Evolutionary conservation across 2,797 vertebrate species (phyloP).

Genomic region (Caiman crocodilus): DNA sequence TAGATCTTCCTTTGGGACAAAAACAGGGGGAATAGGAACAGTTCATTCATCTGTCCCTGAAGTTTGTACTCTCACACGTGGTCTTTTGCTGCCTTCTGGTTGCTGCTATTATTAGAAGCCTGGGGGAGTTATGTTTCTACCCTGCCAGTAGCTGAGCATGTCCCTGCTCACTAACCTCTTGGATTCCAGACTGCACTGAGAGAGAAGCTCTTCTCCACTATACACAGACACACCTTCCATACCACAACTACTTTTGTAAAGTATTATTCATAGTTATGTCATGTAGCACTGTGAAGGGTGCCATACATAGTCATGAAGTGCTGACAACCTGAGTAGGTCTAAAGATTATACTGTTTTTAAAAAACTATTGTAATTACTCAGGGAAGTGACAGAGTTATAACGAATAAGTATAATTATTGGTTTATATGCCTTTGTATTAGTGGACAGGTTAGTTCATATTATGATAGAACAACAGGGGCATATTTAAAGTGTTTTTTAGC

Average conservation of each 20-base stretch:
- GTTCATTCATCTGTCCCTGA: not conserved
- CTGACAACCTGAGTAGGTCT: not conserved
- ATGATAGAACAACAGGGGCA: conserved; percentile 36
- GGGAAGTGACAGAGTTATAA: conserved; percentile 21
- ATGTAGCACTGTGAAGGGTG: accelerated
- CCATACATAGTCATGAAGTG: accelerated
- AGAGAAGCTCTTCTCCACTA: not conserved
- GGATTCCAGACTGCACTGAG: not conserved
- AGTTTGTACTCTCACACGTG: accelerated
- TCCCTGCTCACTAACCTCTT: not conserved
- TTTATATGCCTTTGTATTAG: not conserved
- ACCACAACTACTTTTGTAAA: accelerated
- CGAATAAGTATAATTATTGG: conserved; percentile 59
- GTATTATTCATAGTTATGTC: accelerated
- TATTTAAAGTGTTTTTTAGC: conserved; percentile 50
- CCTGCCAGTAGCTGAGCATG: not conserved
- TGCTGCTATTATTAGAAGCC: not conserved
- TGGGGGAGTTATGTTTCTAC: not conserved
- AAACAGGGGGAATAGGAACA: not conserved
- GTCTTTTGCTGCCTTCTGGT: not conserved
- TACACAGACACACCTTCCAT: not conserved
- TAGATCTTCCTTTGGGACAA: not conserved
- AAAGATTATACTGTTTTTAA: conserved; percentile 44
- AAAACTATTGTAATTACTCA: conserved; percentile 33
- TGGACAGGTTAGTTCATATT: conserved; percentile 34